Percentiles rank a stretch among this genome's conserved stretches.
Evolutionary conservation across 2,888 invertebrate species (phyloP).

Genomic region (Trichacis sp.): DNA sequence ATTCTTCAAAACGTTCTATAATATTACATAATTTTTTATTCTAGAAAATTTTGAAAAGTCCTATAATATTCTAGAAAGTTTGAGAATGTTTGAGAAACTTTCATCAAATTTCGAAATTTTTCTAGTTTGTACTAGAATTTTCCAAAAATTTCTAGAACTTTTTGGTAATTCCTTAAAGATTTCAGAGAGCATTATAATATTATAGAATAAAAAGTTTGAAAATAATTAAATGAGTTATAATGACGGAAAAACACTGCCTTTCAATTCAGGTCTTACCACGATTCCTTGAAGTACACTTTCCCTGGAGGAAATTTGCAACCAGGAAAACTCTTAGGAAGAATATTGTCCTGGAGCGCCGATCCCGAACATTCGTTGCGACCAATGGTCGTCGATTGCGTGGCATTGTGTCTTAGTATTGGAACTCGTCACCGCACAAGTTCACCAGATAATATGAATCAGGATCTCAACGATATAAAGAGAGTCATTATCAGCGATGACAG

Average conservation of each 20-base stretch:
- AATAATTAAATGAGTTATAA: too few relatives aligned
- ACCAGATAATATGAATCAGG: slow-evolving; percentile 55
- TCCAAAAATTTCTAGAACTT: too few relatives aligned
- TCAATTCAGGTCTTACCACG: slow-evolving; percentile 55
- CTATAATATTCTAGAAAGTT: too few relatives aligned
- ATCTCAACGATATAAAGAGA: slow-evolving; percentile 55
- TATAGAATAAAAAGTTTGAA: too few relatives aligned
- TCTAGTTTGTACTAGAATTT: too few relatives aligned
- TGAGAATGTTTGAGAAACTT: too few relatives aligned
- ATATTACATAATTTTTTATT: too few relatives aligned
- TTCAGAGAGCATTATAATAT: too few relatives aligned
- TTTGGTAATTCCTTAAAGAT: too few relatives aligned
- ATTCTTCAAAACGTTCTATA: too few relatives aligned
- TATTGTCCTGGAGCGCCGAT: slow-evolving; percentile 60
- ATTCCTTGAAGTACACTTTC: slow-evolving; percentile 61
- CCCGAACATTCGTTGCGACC: slow-evolving; percentile 52
- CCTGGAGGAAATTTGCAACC: slow-evolving; percentile 61
- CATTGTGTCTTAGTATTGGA: slow-evolving; percentile 56
- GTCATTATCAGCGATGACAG: slow-evolving; percentile 52
- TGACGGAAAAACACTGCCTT: not conserved
- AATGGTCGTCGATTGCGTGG: slow-evolving; percentile 57
- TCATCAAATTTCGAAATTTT: too few relatives aligned
- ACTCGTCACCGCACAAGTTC: slow-evolving; percentile 55
- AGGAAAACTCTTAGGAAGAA: slow-evolving; percentile 58
- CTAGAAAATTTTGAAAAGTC: too few relatives aligned